These are phyloP conservation scores for Gymnobelideus leadbeateri DNA, from an alignment of 2,113 vertebrate genomes.

Conservation along the genomic window DNA sequence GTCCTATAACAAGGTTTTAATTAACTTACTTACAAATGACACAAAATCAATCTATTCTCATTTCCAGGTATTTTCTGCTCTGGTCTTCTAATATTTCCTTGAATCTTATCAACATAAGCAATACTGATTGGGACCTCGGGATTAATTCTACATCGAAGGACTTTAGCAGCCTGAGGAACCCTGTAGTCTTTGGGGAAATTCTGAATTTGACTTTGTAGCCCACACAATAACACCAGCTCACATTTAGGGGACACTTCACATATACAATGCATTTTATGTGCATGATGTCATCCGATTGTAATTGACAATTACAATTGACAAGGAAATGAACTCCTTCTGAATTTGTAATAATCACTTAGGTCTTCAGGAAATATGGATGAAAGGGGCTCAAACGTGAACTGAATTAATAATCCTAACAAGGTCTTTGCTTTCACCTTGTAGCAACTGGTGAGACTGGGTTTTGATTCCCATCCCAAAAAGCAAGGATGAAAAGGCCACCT, in stretches of 20 bases:
- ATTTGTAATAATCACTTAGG: constrained; percentile 26
- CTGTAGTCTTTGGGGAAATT: neutral
- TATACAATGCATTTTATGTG: neutral
- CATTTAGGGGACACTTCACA: neutral
- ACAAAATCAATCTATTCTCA: constrained; percentile 12
- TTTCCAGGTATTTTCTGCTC: neutral
- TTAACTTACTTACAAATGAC: constrained; percentile 19
- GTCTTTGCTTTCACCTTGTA: constrained; percentile 89
- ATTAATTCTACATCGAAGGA: neutral
- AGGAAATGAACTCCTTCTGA: neutral
- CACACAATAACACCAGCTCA: neutral
- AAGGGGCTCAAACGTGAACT: neutral
- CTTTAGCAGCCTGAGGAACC: neutral
- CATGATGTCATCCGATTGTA: neutral
- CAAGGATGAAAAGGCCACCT: constrained; percentile 86
- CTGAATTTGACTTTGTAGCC: neutral
- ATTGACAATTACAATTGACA: too few relatives aligned
- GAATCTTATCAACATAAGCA: neutral
- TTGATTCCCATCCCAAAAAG: constrained; percentile 91
- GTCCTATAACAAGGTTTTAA: constrained; percentile 30
- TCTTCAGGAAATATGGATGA: neutral
- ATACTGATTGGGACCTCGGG: neutral
- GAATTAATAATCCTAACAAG: constrained; percentile 9
- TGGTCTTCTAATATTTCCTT: neutral
- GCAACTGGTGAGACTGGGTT: constrained; percentile 87